Conservation (phyloP, 2,797 vertebrate species). For the Gymnodraco acuticeps region DNA sequence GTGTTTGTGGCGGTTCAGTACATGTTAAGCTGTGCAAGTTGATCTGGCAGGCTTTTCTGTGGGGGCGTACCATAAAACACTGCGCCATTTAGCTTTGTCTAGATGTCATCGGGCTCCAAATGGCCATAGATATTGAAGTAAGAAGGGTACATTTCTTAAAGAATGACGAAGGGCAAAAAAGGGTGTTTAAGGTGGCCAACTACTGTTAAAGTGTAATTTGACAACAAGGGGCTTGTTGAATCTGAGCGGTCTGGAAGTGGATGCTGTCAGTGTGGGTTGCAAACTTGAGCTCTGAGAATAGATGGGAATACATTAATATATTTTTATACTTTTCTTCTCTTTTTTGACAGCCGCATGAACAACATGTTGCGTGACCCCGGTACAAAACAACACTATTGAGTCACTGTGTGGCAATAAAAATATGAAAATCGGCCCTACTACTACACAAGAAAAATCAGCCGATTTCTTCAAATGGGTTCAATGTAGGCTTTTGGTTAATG, state of each 20-base stretch:
- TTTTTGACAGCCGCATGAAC: neutral
- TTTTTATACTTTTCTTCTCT: slow-evolving; percentile 6
- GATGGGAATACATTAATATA: neutral
- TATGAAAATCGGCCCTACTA: accelerated
- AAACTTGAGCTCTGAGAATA: slow-evolving; percentile 17
- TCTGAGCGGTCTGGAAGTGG: slow-evolving; percentile 23
- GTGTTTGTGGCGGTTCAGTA: slow-evolving; percentile 29
- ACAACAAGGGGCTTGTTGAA: slow-evolving; percentile 40
- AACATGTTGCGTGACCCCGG: neutral
- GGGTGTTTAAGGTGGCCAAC: neutral
- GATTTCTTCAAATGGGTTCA: neutral
- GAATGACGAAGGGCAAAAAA: neutral
- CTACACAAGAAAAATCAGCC: neutral
- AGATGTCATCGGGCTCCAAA: slow-evolving; percentile 30
- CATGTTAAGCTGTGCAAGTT: slow-evolving; percentile 49
- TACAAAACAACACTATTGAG: neutral
- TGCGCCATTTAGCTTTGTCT: slow-evolving; percentile 71
- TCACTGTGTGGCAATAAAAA: neutral
- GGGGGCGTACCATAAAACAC: slow-evolving; percentile 77
- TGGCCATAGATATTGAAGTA: neutral
- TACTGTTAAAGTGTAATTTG: slow-evolving; percentile 10
- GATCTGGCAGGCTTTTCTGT: slow-evolving; percentile 65
- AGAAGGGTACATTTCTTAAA: neutral
- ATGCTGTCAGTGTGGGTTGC: slow-evolving; percentile 29
- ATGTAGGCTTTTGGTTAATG: slow-evolving; percentile 8